Base-by-base conservation (phyloP, 64 coral and sea anemone species). In the Stichodactyla mertensii region DNA sequence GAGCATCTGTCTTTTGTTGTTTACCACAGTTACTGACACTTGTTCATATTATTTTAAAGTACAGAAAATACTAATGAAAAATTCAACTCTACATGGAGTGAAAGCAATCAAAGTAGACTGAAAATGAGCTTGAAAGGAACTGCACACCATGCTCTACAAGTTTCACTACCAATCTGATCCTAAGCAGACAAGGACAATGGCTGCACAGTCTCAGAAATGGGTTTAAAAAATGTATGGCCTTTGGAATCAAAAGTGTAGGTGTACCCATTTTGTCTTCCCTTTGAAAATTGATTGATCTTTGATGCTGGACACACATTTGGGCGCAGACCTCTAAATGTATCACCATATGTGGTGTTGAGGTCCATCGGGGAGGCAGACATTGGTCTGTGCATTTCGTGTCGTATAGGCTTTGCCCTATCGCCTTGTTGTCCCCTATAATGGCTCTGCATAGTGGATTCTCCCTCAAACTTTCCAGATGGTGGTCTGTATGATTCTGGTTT, bases 301-400 rank as follows among this genome's bases (percentile, higher is more conserved):
- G 71, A 71, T 60, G 97, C 97, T 22, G 97, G 97, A 80, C 97
- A 99, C 64, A 78, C 70, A 20, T 55, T 77, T 20, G 97, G 93
- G 6, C 93, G 86, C 8, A 90, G 84, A 19, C 97, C 97, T 78
- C 88, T 99, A 86, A 88, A 99, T 80, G 97, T 99, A 77, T 99
- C 86, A 20, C 86, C 85, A 78, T 92, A 92, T 16, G 91, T 92
- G 8, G 91, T 92, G 62, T 92, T 83, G 52, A 92, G 87, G 22
- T 83, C 23, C 91, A 92, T 92, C 20, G 85, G 83, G 18, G 52
- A 54, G 18, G 83, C 86, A 77, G 80, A 80, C 77, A 87, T 53
- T 16, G 91, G 36, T n/a, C 80, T 16, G 55, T 92, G 53, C 26
- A 85, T 71, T 54, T 88, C 91, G 54, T 92, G 91, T 20, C 86